phyloP scores from a whole-genome alignment of 2,113 vertebrate genomes.

The Dryoscopus gambensis region DNA sequence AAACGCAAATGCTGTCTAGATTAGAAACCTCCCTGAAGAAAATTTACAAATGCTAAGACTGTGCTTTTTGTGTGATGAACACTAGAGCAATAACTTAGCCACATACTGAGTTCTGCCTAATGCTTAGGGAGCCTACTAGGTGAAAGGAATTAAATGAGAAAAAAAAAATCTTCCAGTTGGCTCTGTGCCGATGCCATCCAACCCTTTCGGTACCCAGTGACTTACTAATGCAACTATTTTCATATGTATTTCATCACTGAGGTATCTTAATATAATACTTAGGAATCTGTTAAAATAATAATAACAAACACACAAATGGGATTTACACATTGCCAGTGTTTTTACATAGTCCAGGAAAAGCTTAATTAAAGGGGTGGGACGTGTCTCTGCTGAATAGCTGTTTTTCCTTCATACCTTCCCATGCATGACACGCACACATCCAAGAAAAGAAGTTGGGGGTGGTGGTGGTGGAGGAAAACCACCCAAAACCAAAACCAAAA shows the following conservation, averaged over 20 bases:
- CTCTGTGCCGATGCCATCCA: constrained; percentile 12
- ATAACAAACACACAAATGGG: background rate
- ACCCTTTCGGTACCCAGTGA: background rate
- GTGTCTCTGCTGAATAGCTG: constrained; percentile 23
- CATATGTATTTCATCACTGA: constrained; percentile 1
- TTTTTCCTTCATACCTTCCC: constrained; percentile 50
- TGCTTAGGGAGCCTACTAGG: constrained; percentile 24
- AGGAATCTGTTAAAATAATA: constrained; percentile 40
- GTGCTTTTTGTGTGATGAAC: constrained; percentile 60
- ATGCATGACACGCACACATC: constrained; percentile 40
- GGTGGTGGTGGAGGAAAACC: background rate
- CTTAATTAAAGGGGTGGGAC: constrained; percentile 56
- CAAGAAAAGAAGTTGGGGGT: background rate
- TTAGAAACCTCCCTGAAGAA: constrained; percentile 69
- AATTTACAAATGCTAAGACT: constrained; percentile 67
- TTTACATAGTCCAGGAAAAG: constrained; percentile 39
- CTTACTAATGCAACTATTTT: constrained; percentile 21
- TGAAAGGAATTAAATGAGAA: constrained; percentile 53
- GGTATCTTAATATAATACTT: constrained; percentile 1
- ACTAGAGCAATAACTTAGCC: constrained; percentile 62
- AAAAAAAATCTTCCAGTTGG: constrained; percentile 6
- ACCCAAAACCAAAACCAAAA: background rate
- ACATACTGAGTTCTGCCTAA: constrained; percentile 27
- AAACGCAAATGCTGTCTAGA: constrained; percentile 71
- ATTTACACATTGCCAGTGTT: constrained; percentile 42